Evolutionary conservation across 1,140 invertebrate species (phyloP).

Genomic region (Diprion similis): DNA sequence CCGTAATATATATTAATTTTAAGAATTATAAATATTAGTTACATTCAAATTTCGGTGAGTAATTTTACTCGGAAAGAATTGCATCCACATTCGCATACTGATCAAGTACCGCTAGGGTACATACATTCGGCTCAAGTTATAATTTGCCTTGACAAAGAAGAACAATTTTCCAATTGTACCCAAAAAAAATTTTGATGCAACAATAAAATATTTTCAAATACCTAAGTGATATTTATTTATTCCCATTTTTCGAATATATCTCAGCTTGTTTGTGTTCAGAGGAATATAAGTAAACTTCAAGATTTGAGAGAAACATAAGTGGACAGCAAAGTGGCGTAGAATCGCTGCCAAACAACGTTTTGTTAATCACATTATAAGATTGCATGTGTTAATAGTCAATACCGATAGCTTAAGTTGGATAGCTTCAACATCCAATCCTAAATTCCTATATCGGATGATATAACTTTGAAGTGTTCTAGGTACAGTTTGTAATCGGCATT

Average conservation of each 20-base stretch:
- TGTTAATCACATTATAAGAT: too few relatives aligned
- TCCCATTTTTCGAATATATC: neutral
- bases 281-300: too few relatives aligned
- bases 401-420: too few relatives aligned
- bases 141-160: neutral
- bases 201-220: conserved; percentile 4
- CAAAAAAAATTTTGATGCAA: neutral
- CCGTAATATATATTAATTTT: neutral
- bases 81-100: neutral
- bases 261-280: too few relatives aligned
- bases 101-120: neutral
- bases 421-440: too few relatives aligned
- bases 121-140: neutral
- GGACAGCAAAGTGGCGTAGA: too few relatives aligned
- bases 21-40: neutral
- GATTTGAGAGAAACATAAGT: too few relatives aligned
- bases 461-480: neutral
- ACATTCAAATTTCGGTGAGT: neutral
- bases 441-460: too few relatives aligned
- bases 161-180: neutral
- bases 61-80: neutral
- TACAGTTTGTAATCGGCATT: neutral
- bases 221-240: neutral
- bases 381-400: too few relatives aligned
- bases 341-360: too few relatives aligned